Conservation (phyloP, 1,140 invertebrate genomes). For the Eupeodes corollae region DNA sequence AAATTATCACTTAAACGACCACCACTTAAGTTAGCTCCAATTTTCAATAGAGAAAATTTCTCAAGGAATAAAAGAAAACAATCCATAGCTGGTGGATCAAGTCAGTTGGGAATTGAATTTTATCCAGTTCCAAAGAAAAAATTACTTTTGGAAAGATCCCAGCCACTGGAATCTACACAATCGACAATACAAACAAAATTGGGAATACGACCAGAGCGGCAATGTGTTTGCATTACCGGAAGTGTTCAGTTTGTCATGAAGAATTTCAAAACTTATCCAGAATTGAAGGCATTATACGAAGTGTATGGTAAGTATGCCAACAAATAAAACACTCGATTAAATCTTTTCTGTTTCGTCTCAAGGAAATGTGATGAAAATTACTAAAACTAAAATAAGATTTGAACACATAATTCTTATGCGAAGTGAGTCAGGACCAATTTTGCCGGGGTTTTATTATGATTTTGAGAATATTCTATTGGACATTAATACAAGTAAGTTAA, state of each 20-base stretch:
- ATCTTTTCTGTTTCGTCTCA: conserved; percentile 1
- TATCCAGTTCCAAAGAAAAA: neutral
- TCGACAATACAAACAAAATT: neutral
- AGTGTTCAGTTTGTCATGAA: conserved; percentile 18
- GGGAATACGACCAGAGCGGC: conserved; percentile 7
- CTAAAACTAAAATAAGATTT: conserved; percentile 16
- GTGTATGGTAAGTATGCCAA: conserved; percentile 19
- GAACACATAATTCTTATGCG: conserved; percentile 20
- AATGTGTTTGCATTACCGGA: conserved; percentile 13
- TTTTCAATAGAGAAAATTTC: neutral
- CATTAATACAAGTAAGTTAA: conserved; percentile 10
- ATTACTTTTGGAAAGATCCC: conserved; percentile 5
- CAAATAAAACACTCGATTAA: neutral
- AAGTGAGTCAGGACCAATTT: conserved; percentile 19
- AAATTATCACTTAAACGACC: neutral
- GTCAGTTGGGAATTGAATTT: neutral
- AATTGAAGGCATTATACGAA: conserved; percentile 25
- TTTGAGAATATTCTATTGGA: conserved; percentile 14
- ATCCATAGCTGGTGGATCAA: neutral
- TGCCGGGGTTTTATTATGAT: conserved; percentile 26
- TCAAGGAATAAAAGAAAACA: conserved; percentile 11
- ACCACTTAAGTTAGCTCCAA: too few species aligned
- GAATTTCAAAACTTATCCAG: conserved; percentile 20
- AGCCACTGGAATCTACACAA: neutral
- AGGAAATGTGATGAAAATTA: conserved; percentile 24